A percentile compares a stretch with the other conserved stretches of the same genome.
These are phyloP conservation scores for Melangyna quadrimaculata DNA, from an alignment of 2,888 invertebrate genomes.

Conservation along the genomic window DNA sequence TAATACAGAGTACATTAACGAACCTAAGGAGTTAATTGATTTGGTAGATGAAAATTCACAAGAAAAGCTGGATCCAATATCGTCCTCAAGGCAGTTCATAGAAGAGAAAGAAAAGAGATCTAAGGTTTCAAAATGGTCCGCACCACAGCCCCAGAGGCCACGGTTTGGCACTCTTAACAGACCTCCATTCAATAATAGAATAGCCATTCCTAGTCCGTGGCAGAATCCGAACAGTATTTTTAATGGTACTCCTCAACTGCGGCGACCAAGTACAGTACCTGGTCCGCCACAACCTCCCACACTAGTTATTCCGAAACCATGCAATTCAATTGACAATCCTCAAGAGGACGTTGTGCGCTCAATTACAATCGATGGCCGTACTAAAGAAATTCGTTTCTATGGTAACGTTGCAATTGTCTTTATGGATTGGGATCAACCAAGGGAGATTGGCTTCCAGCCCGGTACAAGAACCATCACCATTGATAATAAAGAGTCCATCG, in stretches of 20 bases:
- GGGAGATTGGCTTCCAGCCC: conserved; percentile 92
- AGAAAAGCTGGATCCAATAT: conserved; percentile 51
- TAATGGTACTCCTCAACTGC: conserved; percentile 30
- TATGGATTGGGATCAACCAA: conserved; percentile 92
- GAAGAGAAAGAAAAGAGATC: conserved; percentile 73
- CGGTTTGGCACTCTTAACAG: conserved; percentile 36
- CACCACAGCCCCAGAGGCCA: conserved; percentile 39
- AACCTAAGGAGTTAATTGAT: conserved; percentile 67
- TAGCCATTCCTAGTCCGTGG: conserved; percentile 69
- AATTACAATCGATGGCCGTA: conserved; percentile 90
- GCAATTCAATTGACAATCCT: conserved; percentile 83
- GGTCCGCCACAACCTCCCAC: conserved; percentile 74
- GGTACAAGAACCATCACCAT: conserved; percentile 88
- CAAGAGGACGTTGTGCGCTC: conserved; percentile 88
- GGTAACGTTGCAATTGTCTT: conserved; percentile 92
- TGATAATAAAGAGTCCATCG: conserved; percentile 88
- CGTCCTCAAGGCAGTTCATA: not conserved
- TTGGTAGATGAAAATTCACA: conserved; percentile 50
- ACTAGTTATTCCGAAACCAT: conserved; percentile 75
- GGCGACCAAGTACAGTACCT: conserved; percentile 11
- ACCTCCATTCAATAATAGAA: conserved; percentile 48
- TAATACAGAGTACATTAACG: not conserved
- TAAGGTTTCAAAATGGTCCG: conserved; percentile 78
- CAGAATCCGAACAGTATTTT: conserved; percentile 60
- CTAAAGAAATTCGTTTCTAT: conserved; percentile 91